Evolutionary conservation across 2,113 vertebrate species (phyloP), one percentile per base, ranked within the genome.

Genomic region (Leptocoma aspasia): DNA sequence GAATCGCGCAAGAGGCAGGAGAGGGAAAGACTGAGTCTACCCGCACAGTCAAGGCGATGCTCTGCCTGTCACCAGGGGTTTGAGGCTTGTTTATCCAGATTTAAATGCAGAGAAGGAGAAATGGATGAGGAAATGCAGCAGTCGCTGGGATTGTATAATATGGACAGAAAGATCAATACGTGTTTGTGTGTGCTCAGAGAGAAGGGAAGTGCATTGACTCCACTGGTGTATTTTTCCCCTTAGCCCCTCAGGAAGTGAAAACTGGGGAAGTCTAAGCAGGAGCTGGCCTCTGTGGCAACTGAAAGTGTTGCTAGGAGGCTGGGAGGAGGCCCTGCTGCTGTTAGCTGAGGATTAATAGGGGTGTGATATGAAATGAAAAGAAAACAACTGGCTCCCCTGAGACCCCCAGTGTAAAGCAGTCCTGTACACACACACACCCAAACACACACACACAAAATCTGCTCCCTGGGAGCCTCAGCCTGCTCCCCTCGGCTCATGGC

Each of bases 231-330:
- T 94, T 94, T 90, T 84, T 45, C 61, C 65, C 68, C 37, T 64
- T 47, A 85, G 54, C 37, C 39, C 53, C 41, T 75, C 71, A 75
- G 66, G 54, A 94, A 92, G 79, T 93, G 61, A 37, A 86, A 90
- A 88, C 45, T 66, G 83, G 63, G 85, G 65, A 59, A 86, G 73
- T 23, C 60, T 76, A 70, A 68, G 56, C 21, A 37, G 89, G 66
- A 91, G 35, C 76, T n/a, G 65, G 90, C 82, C 89, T 89, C 69
- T 47, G 76, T 95, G 96, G 90, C 82, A 68, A 89, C 44, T 57
- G 71, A 45, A 94, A 83, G 86, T 96, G 97, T 98, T 98, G 98
- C 97, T 98, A 98, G 97, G 97, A 97, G 92, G 96, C 97, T 96
- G 90, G 82, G 86, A 94, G 93, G 92, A 98, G 97, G 96, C 93